phyloP scores from a whole-genome alignment of 1,140 invertebrate species.

The Berghia stephanieae region DNA sequence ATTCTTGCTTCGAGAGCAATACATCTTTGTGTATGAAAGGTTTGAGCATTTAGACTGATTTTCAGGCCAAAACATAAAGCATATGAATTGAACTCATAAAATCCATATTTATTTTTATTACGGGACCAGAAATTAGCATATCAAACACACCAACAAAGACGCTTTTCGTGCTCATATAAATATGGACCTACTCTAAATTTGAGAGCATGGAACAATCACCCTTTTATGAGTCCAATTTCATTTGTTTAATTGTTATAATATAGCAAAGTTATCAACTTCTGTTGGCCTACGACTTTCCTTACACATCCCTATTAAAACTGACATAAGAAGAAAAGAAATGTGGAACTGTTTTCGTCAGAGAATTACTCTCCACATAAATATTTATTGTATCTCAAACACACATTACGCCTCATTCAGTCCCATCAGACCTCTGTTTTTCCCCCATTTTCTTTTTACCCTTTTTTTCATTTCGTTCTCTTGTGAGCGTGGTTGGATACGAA shows the following conservation, averaged over 20 bases:
- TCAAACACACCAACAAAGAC: too few relatives aligned
- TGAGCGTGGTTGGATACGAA: background rate
- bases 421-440: background rate
- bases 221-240: too few relatives aligned
- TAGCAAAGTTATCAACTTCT: constrained; percentile 21
- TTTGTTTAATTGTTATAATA: background rate
- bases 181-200: too few relatives aligned
- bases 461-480: background rate
- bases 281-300: constrained; percentile 20
- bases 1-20: background rate
- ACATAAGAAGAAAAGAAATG: background rate
- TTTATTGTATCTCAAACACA: background rate
- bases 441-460: background rate
- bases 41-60: background rate
- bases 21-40: background rate
- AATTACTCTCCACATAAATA: background rate
- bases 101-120: background rate
- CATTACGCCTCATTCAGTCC: background rate
- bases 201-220: too few relatives aligned
- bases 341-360: too few relatives aligned
- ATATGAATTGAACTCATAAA: background rate
- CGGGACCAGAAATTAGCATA: background rate
- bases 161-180: too few relatives aligned
- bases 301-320: background rate
- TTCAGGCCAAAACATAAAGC: background rate